phyloP scores from a whole-genome alignment of 2,113 vertebrate species.

The Melanerpes formicivorus region DNA sequence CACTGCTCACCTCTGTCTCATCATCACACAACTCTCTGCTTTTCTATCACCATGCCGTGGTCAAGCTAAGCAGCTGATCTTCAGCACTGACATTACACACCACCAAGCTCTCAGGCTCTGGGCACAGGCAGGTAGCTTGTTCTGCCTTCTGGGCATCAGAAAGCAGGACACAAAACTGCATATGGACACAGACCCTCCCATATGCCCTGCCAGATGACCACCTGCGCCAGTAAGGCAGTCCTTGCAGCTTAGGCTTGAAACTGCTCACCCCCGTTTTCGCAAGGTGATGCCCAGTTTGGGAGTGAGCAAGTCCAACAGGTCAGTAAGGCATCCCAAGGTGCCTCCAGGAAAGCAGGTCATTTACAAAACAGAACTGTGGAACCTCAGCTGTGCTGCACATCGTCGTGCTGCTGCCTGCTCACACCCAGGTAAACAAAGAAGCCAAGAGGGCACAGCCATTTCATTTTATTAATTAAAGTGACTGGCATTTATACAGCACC shows the following conservation, averaged over 20 bases:
- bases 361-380: neutral
- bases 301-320: accelerated
- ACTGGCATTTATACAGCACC: slow-evolving; percentile 56
- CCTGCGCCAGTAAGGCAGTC: neutral
- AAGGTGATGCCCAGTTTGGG: neutral
- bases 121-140: neutral
- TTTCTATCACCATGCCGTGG: neutral
- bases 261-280: neutral
- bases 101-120: neutral
- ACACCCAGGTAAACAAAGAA: slow-evolving; percentile 38
- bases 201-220: neutral
- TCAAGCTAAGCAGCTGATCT: neutral
- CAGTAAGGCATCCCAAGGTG: neutral
- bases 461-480: slow-evolving; percentile 65
- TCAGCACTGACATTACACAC: neutral
- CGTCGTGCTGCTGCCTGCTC: neutral
- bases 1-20: neutral
- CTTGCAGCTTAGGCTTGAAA: neutral
- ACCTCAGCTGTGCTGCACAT: neutral
- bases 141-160: neutral
- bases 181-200: neutral
- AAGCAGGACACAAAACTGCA: neutral
- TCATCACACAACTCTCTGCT: neutral
- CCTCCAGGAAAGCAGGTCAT: neutral
- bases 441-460: neutral